Evolutionary conservation across 2,888 invertebrate genomes (phyloP), one percentile per base, ranked within the genome.

Genomic region (Apamea sordens): DNA sequence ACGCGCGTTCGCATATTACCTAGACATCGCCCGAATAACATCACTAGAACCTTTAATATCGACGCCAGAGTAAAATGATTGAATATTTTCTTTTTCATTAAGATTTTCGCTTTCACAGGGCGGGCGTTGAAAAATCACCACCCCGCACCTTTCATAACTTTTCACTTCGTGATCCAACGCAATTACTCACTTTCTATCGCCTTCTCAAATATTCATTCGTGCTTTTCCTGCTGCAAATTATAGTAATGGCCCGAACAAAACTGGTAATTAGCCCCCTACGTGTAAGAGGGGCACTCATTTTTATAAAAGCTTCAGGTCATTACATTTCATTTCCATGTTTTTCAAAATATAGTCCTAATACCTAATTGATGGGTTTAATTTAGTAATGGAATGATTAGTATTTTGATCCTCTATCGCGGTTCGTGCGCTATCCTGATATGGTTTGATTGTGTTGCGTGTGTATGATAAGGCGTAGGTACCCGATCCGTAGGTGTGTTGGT

Each of bases 141-240:
- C 93, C 94, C 95, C 94, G 94, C 95, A 96, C 96, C 96, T 96
- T 96, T 96, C 96, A 96, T 96, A 96, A 96, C 96, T 96, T 97
- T 96, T 96, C 96, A 96, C 96, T 96, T 96, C 97, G 97, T 97
- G 97, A 96, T 96, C 95, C 96, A 91, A 92, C 89, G 94, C 97
- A 94, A 97, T 97, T 96, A 97, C 94, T 97, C 97, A 96, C 91
- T 93, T 95, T 95, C 95, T 95, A 96, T 96, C 95, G 97, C 96
- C 95, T 95, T 95, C 94, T 96, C 96, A 96, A 96, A 97, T 96
- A 96, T 97, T 96, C 97, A 96, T 96, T 96, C 94, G 94, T 94
- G 94, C 93, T 95, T 96, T 96, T 95, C 95, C 95, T 93, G 93
- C 92, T 93, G 94, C 95, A 96, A 96, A 97, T 96, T 96, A 96